Base-by-base conservation (phyloP, 2,888 invertebrate species). In the Caprella mutica region DNA sequence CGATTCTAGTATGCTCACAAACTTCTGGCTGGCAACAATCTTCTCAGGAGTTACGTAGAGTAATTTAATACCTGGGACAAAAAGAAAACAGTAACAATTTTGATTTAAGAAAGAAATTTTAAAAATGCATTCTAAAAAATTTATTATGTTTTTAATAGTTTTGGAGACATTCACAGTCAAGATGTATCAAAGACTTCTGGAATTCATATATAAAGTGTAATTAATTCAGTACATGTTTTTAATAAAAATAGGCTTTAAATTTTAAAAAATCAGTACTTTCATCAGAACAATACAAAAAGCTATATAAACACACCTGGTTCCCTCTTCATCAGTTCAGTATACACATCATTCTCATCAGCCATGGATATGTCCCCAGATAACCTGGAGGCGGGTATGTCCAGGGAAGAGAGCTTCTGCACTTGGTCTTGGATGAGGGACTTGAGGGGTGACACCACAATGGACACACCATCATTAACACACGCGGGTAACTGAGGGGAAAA, bases 1-100 rank as follows among this genome's bases (percentile, higher is more conserved):
- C 27, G 77, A 74, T 51, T 80, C 77, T 29, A 98, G 75, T 64
- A 81, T 77, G 56, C 75, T 75, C 66, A 79, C 77, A 56, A 96
- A 80, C 70, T 83, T 84, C 55, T 58, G 56, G n/a, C 94, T 93
- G 51, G 81, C 84, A 66, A 80, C 79, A 65, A 96, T 83, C 76
- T 96, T 98, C 75, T 98, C 97, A 0, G 98, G 98, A 0, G 97
- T 98, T 4, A 96, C 85, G 73, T 97, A 98, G 0, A 98, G 75
- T 57, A 98, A 76, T 71, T 91, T 93, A 9, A 92, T 74, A 3
- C 75, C 77, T 6, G 74, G 75, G n/a, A n/a, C n/a, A 72, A 44
- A 33, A 33, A 23, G 21, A 40, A 42, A 43, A n/a, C 26, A 21
- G 29, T 29, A 62, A 43, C 14, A 21, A 19, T 14, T 43, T 17